Percentiles rank a stretch among this genome's conserved stretches.
These are phyloP conservation scores for Eueremaeus valkanovi DNA, from an alignment of 2,888 invertebrate species.

Conservation along the genomic window DNA sequence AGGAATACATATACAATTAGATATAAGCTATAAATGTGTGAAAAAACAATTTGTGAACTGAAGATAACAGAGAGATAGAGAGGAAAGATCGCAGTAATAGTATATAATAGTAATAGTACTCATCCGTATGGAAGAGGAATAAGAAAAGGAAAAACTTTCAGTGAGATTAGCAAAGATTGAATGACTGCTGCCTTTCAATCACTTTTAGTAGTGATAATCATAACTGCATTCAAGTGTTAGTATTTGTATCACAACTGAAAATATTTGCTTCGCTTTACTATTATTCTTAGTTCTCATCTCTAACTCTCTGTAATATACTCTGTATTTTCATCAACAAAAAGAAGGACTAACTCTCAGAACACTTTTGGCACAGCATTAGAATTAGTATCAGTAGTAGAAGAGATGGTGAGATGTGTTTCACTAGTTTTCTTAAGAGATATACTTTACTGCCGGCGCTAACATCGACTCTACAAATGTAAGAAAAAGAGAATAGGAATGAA, in stretches of 20 bases:
- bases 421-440: background rate
- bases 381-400: background rate
- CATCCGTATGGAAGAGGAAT: background rate
- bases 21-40: constrained; percentile 1
- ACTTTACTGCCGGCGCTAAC: background rate
- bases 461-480: background rate
- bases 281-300: background rate
- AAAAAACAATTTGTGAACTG: background rate
- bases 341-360: constrained; percentile 5
- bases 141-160: constrained; percentile 16
- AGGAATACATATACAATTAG: background rate
- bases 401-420: constrained; percentile 9
- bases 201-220: constrained; percentile 33
- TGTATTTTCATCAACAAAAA: constrained; percentile 9
- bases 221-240: constrained; percentile 12
- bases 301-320: background rate
- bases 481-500: background rate
- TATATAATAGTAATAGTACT: background rate
- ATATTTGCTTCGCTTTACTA: background rate
- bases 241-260: background rate
- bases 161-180: constrained; percentile 31
- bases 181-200: constrained; percentile 26
- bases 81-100: background rate
- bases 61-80: background rate
- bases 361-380: constrained; percentile 22